Evolutionary conservation across 1,140 invertebrate species (phyloP).

Genomic region (Platorchestia sp.): DNA sequence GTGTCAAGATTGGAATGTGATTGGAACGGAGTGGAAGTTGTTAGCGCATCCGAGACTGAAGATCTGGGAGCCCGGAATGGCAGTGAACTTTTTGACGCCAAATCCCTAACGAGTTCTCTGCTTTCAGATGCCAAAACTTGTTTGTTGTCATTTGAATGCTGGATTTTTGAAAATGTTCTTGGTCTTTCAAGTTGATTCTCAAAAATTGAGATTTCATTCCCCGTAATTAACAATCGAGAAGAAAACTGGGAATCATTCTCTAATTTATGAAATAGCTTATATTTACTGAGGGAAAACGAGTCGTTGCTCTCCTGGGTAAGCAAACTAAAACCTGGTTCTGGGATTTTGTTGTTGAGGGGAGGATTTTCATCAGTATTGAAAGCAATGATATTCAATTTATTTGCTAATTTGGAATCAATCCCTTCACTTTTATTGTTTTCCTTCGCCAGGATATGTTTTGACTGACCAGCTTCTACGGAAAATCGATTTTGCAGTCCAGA

Average conservation of each 20-base stretch:
- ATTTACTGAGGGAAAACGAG: background rate
- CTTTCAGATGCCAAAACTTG: background rate
- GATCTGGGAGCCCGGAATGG: background rate
- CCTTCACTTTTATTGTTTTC: background rate
- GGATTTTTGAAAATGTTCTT: background rate
- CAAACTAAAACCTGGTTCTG: background rate
- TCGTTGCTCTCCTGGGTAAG: background rate
- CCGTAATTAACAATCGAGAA: background rate
- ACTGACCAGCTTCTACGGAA: background rate
- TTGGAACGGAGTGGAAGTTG: slow-evolving; percentile 43
- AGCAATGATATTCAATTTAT: background rate
- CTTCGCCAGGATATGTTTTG: background rate
- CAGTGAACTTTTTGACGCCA: background rate
- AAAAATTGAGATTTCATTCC: background rate
- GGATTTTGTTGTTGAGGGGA: background rate
- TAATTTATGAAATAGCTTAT: background rate
- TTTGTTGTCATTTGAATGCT: background rate
- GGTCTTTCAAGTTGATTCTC: background rate
- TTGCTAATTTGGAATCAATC: background rate
- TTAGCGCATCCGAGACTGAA: background rate
- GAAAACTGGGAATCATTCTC: background rate
- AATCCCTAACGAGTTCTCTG: background rate
- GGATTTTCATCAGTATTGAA: background rate
- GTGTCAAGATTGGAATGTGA: slow-evolving; percentile 51
- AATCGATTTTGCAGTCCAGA: background rate